Evolutionary conservation across 2,113 vertebrate genomes (phyloP), one percentile per base, ranked within the genome.

Genomic region (Trichechus manatus): DNA sequence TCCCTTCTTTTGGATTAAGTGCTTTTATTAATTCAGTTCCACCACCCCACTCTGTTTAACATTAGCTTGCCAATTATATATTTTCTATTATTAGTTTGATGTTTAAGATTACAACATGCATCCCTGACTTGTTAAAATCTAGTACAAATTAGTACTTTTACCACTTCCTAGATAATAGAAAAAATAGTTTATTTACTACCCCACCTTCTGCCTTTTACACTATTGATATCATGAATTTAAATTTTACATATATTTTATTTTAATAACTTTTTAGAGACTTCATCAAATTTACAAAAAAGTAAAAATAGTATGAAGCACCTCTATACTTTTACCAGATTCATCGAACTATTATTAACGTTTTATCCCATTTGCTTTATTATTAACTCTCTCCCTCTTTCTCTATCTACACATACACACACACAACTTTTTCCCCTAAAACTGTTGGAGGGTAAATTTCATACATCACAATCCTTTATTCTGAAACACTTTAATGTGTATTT

Each of bases 11-110:
- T 50, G 31, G 31, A 68, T 53, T 13, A n/a, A 6, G 8, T n/a
- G 2, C 53, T 80, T 89, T 59, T 31, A 15, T 25, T 31, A 14
- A 36, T 93, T 88, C 29, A 15, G 19, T 36, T 81, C 10, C 10
- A n/a, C 11, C 9, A 10, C 3, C n/a, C 9, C 2, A 14, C 23
- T 50, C 89, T 20, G 56, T 33, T 33, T 39, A 63, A 61, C 29
- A 14, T 53, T 61, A 50, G 9, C 50, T 70, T 78, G 50, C 47
- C 27, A 25, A 66, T 80, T 27, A 47, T 42, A 81, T 0, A 9
- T n/a, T 77, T 66, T 94, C 68, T 88, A 39, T 84, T 29, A 77
- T 70, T 78, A 56, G 19, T 47, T 90, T 92, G 88, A 11, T 64
- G 42, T 63, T 72, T 79, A 82, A n/a, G 42, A 44, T 83, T 36